Base-by-base conservation (phyloP, 1,140 invertebrate genomes). In the Drosophila virilis region DNA sequence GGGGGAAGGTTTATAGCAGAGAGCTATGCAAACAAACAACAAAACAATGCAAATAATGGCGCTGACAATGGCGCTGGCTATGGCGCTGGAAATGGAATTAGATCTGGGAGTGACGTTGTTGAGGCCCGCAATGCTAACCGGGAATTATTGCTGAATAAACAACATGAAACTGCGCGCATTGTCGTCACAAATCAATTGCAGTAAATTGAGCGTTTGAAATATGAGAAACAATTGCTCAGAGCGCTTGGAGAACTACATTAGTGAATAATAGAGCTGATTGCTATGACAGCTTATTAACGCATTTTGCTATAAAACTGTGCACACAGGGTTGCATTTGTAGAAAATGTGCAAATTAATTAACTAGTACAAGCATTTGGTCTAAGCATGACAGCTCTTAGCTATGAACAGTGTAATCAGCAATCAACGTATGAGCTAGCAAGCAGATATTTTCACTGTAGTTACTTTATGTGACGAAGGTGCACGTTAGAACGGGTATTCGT, bases 121-220 rank as follows among this genome's bases (percentile, higher is more conserved):
- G 55, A 42, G 48, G 32, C 8, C 7, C 7, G 17, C 38, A 69
- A 50, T 45, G 28, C 32, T n/a, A 48, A 28, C 15, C 22, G 15
- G 42, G 77, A 79, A 71, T 74, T 68, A 85, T 74, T 55, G 66
- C 54, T 48, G 48, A 51, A 48, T 58, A 62, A 74, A 73, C 46
- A 80, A 74, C 64, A 48, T 68, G 62, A 33, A 74, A 80, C 69
- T 55, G 51, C 37, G 65, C 45, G 45, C 46, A 73, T 68, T 61
- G 69, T 62, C 62, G 67, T 77, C 81, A 74, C 77, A 80, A 84
- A 84, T 84, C 81, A 85, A 85, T 85, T 80, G 81, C 61, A 78
- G 74, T 78, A 85, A 85, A 84, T 85, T 85, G 70, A 70, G 69
- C 69, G 62, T 54, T 37, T 68, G 37, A 61, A 52, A 51, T 17